Evolutionary conservation across 2,797 vertebrate genomes (phyloP).

Genomic region (Mycteria americana): DNA sequence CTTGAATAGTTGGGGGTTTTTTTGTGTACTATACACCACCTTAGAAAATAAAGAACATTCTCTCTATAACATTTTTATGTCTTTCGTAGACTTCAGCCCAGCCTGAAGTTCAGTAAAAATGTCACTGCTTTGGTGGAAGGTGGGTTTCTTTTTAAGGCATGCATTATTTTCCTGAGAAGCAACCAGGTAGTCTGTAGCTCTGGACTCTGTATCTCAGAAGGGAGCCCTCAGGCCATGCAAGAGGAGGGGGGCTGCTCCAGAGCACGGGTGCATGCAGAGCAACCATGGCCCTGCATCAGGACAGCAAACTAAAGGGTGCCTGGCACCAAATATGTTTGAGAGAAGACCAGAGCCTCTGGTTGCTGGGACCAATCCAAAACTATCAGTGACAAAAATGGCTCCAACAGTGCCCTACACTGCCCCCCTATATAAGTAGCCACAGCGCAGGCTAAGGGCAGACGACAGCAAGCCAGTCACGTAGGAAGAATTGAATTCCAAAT

Average conservation of each 20-base stretch:
- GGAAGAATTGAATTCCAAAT: background rate
- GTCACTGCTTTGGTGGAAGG: background rate
- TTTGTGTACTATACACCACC: background rate
- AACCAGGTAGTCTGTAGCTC: background rate
- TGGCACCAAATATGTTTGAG: background rate
- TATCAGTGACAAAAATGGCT: background rate
- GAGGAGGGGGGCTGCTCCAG: background rate
- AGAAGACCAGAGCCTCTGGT: background rate
- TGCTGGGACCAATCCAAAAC: background rate
- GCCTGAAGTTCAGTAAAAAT: background rate
- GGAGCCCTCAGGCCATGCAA: background rate
- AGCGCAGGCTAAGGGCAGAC: background rate
- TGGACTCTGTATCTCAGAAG: background rate
- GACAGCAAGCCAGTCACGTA: accelerated
- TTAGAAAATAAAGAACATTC: background rate
- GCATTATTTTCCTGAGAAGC: background rate
- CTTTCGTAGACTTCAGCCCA: background rate
- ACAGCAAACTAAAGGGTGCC: background rate
- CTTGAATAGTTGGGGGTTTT: background rate
- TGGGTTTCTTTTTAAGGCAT: background rate
- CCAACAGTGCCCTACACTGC: background rate
- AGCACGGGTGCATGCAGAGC: background rate
- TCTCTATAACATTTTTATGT: background rate
- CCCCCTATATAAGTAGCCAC: background rate
- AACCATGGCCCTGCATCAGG: background rate